phyloP scores from a whole-genome alignment of 2,797 vertebrate genomes.

The Anguilla anguilla region DNA sequence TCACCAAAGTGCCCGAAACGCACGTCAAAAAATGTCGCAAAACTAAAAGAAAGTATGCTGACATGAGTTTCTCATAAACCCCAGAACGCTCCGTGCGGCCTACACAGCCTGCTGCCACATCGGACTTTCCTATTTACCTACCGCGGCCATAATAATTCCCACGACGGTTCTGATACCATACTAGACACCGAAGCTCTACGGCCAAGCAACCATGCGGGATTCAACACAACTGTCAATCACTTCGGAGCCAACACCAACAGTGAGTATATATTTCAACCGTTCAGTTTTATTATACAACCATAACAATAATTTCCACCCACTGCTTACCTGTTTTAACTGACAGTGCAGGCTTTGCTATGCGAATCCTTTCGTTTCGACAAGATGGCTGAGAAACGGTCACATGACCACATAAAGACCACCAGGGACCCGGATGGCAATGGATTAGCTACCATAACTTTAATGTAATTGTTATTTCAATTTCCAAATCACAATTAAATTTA shows the following conservation, averaged over 20 bases:
- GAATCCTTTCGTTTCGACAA: conserved; percentile 77
- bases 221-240: conserved; percentile 47
- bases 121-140: conserved; percentile 49
- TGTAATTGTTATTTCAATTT: neutral
- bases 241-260: conserved; percentile 36
- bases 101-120: conserved; percentile 46
- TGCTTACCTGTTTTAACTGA: conserved; percentile 81
- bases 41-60: conserved; percentile 10
- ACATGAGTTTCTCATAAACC: conserved; percentile 44
- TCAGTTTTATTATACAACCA: conserved; percentile 39
- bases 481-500: neutral
- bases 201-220: conserved; percentile 66
- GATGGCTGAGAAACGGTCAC: conserved; percentile 78
- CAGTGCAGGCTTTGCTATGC: conserved; percentile 78
- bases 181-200: conserved; percentile 63
- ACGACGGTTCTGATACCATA: conserved; percentile 40
- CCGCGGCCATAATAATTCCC: conserved; percentile 35
- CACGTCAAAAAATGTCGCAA: neutral
- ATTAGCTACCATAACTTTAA: neutral
- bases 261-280: conserved; percentile 38
- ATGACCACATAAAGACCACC: conserved; percentile 63
- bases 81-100: conserved; percentile 38
- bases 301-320: conserved; percentile 60
- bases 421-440: conserved; percentile 50
- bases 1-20: conserved; percentile 4